These are phyloP conservation scores for Setophaga petechia DNA, from an alignment of 2,113 vertebrate genomes.

Conservation along the genomic window DNA sequence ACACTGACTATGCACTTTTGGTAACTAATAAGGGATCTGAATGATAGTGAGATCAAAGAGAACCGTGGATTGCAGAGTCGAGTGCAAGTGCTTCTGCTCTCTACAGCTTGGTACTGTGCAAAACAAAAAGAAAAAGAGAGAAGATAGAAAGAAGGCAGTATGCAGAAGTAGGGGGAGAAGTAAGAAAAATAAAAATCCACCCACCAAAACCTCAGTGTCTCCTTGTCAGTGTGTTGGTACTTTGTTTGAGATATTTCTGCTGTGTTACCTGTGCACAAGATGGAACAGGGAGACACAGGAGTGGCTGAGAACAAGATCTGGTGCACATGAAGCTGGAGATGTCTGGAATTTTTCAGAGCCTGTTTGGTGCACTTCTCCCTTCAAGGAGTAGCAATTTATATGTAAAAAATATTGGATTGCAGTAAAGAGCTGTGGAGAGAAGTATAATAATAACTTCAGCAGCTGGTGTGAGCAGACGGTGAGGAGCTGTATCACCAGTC, in stretches of 20 bases:
- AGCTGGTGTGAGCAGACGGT: neutral
- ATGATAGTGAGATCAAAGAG: neutral
- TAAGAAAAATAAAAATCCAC: neutral
- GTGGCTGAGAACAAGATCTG: neutral
- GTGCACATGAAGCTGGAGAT: neutral
- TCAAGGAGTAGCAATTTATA: neutral
- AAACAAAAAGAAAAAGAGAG: neutral
- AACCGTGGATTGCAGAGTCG: neutral
- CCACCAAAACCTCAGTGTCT: neutral
- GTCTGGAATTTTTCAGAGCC: neutral
- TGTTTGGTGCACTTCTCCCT: neutral
- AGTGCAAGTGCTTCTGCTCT: neutral
- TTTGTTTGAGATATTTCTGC: neutral
- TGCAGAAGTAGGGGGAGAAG: neutral
- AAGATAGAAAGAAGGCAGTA: neutral
- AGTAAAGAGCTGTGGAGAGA: neutral
- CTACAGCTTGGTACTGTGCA: neutral
- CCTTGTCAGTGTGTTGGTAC: rapidly evolving
- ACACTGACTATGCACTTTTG: neutral
- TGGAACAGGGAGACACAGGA: neutral
- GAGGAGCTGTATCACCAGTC: neutral
- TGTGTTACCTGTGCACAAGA: neutral
- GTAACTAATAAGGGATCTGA: neutral
- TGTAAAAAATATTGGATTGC: neutral
- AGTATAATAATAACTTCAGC: neutral